Conservation (phyloP, 30 jellyfish, hydroid and myxozoan species). For the Aurelia coerulea region DNA sequence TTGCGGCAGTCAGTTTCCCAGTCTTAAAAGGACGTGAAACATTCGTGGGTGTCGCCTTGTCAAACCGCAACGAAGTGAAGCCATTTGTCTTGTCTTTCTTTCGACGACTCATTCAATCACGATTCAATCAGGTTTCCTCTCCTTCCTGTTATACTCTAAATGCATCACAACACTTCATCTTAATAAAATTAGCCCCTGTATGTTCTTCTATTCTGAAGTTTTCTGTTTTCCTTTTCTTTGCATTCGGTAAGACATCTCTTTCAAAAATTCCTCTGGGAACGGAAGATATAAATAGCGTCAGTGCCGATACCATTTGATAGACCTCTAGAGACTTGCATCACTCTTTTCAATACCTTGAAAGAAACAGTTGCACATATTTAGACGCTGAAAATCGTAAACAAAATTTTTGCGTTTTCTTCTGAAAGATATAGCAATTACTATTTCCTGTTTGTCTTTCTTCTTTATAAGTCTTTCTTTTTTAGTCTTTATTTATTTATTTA, state of each 20-base stretch:
- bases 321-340: too few relatives aligned
- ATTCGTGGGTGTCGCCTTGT: slow-evolving; percentile 67
- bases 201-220: background rate
- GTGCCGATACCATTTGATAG: background rate
- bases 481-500: too few relatives aligned
- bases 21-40: slow-evolving; percentile 51
- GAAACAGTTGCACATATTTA: too few relatives aligned
- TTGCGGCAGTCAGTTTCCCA: slow-evolving; percentile 55
- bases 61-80: slow-evolving; percentile 46
- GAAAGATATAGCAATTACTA: too few relatives aligned
- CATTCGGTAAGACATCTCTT: slow-evolving; percentile 24
- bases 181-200: slow-evolving; percentile 3
- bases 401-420: too few relatives aligned
- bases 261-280: slow-evolving; percentile 11
- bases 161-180: slow-evolving; percentile 16
- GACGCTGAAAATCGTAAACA: too few relatives aligned
- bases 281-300: slow-evolving; percentile 11
- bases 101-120: slow-evolving; percentile 19
- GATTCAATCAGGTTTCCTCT: slow-evolving; percentile 27
- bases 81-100: slow-evolving; percentile 12
- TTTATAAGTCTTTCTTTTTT: too few relatives aligned
- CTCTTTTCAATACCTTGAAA: too few relatives aligned
- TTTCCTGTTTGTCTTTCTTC: too few relatives aligned
- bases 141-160: slow-evolving; percentile 42
- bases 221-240: background rate